phyloP scores from a whole-genome alignment of 1,140 invertebrate species.

The Trichonephila inaurata region DNA sequence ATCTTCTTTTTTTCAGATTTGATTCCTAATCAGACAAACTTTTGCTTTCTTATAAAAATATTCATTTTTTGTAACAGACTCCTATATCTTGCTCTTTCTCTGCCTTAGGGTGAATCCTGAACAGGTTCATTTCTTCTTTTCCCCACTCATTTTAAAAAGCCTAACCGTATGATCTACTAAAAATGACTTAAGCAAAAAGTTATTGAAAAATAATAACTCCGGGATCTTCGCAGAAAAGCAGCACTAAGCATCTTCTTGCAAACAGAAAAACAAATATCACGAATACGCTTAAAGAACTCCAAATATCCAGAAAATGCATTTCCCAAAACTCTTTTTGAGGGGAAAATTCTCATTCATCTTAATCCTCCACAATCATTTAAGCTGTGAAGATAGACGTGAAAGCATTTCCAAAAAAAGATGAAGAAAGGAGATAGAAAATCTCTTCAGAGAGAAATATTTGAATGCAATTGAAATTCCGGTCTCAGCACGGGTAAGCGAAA shows the following conservation, averaged over 20 bases:
- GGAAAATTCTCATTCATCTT: not conserved
- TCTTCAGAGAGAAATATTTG: not conserved
- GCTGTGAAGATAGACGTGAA: not conserved
- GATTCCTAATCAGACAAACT: no score
- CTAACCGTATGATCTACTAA: no score
- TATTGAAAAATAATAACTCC: not conserved
- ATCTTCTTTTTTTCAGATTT: no score
- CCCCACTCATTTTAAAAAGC: no score
- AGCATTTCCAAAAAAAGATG: not conserved
- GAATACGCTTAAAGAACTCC: not conserved
- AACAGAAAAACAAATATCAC: not conserved
- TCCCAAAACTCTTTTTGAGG: not conserved
- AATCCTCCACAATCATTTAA: not conserved
- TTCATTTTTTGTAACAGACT: no score
- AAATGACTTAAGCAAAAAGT: no score
- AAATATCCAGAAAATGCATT: not conserved
- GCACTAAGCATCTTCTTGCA: not conserved
- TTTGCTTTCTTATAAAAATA: no score
- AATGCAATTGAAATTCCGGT: not conserved
- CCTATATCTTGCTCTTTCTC: no score
- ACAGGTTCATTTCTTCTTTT: no score
- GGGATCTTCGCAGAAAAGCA: not conserved
- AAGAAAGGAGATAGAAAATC: not conserved
- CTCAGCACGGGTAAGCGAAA: not conserved
- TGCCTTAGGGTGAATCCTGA: no score